Evolutionary conservation across 2,113 vertebrate species (phyloP), one percentile per base, ranked within the genome.

Genomic region (Heterotilapia buettikoferi): DNA sequence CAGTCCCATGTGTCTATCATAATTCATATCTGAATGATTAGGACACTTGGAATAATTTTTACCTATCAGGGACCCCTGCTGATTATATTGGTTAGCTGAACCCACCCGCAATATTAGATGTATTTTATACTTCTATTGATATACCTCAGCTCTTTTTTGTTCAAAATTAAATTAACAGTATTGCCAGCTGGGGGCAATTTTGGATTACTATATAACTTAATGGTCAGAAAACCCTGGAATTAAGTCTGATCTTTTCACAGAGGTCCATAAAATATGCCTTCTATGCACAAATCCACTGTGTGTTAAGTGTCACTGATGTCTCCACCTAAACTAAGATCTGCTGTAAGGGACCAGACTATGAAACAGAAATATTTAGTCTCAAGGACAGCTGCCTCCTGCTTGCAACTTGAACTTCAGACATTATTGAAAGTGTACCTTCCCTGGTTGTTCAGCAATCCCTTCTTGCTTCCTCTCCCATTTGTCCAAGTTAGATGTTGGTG

Each of bases 401-500:
- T 3, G 43, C 40, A 85, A 61, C 57, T 38, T 85, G 76, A 81
- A 50, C 57, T 45, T 71, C 84, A 61, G 40, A 31, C 19, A 52
- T 33, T 71, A 16, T 84, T 82, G n/a, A 87, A 91, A 82, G 53
- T 78, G 45, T 54, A 13, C 38, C 16, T 21, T 26, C 11, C 33
- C 38, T 19, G 50, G 10, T 71, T 21, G 7, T 76, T 16, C 40
- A 36, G 16, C 54, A 33, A 50, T 56, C 53, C 47, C 88, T 29
- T 43, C 53, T 45, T 29, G 54, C 59, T 43, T 63, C 29, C 26
- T 78, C 31, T 59, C 82, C 54, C 82, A 76, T 88, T 16, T 84
- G 83, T 53, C 63, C 79, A 33, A 82, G 78, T 26, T 85, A 68
- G 88, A 63, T 91, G 85, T 92, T 68, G 73, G 80, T 87, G 43